Evolutionary conservation across 2,797 vertebrate species (phyloP).

Genomic region (Odontamblyopus lacepedii): DNA sequence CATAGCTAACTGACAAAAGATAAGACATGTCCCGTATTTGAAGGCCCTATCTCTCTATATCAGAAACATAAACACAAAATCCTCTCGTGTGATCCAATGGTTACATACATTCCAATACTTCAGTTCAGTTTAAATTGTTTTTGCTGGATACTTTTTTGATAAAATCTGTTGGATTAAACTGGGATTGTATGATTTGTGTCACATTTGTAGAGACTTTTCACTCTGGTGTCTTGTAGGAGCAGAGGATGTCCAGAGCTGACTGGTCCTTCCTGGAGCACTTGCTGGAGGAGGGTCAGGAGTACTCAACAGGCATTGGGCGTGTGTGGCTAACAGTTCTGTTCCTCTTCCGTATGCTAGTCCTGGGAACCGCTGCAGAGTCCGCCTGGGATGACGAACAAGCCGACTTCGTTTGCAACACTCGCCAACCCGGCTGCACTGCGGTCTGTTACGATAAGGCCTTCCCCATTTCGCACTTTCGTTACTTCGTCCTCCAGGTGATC

Average conservation of each 20-base stretch:
- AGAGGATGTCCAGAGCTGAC: conserved; percentile 85
- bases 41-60: not conserved
- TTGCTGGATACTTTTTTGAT: too few species aligned
- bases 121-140: too few species aligned
- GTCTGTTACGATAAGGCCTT: conserved; percentile 86
- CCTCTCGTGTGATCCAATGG: too few species aligned
- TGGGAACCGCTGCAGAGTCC: conserved; percentile 80
- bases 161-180: not conserved
- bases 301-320: conserved; percentile 80
- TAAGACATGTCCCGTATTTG: not conserved
- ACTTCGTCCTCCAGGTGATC: conserved; percentile 84
- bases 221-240: conserved; percentile 41
- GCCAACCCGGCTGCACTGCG: conserved; percentile 78
- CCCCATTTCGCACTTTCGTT: conserved; percentile 85
- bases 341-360: conserved; percentile 82
- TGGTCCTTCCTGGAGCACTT: conserved; percentile 85
- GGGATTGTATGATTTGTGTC: not conserved
- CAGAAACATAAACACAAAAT: not conserved
- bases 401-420: conserved; percentile 81
- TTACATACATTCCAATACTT: not conserved
- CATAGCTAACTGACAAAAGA: not conserved
- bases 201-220: not conserved
- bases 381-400: conserved; percentile 85
- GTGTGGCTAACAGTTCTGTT: conserved; percentile 85
- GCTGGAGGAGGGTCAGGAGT: conserved; percentile 83